Evolutionary conservation across 2,797 vertebrate species (phyloP), one percentile per base, ranked within the genome.

Genomic region (Phylloscopus collybita): DNA sequence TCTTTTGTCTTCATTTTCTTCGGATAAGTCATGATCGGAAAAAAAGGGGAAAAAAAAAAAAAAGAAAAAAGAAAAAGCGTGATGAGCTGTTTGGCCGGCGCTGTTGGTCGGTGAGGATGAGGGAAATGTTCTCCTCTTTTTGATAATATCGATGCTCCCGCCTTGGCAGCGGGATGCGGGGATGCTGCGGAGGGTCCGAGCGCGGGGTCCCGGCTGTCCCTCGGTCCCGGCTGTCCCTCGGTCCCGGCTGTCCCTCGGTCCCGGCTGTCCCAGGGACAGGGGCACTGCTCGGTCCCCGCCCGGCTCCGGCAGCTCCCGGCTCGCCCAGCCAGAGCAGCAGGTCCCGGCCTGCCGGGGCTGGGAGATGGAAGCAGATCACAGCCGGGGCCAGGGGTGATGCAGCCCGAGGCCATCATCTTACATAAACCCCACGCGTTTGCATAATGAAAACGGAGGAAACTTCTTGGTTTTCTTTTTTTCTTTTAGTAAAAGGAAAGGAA

Each of bases 331-430:
- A 88, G 83, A 1, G 10, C 54, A 49, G 90, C 96, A 90, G 85
- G 94, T 56, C 86, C 11, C 8, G 6, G 78, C 95, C 71, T 93
- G 93, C 19, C 36, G 5, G 34, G 40, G 62, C 80, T 50, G 83
- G 42, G 64, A 87, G 86, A 57, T 65, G 51, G 90, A 29, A 88
- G 3, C 34, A 73, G 84, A 92, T 92, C 91, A 42, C 47, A 72
- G 88, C 76, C 23, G 9, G 54, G 94, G 70, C 88, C 88, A 59
- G 75, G 88, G 92, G 74, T 79, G 95, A 82, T 93, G 62, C 38
- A 96, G 91, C 94, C 57, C 7, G 50, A 16, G 86, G 93, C 88
- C 88, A 90, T 76, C 56, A 11, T 78, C 90, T 95, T 78, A 78
- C 75, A 93, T 69, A 96, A 97, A 95, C 7, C 64, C 87, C 62